Conservation (phyloP, 2,113 vertebrate species). For the Zosterops pallidus region DNA sequence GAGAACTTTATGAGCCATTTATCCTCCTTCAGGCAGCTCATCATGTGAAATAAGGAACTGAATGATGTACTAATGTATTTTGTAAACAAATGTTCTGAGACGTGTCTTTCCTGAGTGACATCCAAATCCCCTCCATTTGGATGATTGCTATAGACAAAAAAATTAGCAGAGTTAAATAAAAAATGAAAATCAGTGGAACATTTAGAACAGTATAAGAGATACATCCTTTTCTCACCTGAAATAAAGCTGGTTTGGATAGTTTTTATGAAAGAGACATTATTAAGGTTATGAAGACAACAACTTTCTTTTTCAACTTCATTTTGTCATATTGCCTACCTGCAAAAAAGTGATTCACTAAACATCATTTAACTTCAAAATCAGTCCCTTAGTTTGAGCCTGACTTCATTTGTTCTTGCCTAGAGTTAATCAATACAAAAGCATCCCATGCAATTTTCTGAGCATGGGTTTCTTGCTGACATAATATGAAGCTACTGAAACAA, state of each 20-base stretch:
- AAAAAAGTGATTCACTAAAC: background rate
- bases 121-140: background rate
- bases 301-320: background rate
- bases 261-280: background rate
- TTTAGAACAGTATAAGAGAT: background rate
- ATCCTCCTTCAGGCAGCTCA: constrained; percentile 21
- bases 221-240: background rate
- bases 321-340: background rate
- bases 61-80: background rate
- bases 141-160: background rate
- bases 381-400: background rate
- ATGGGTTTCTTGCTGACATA: background rate
- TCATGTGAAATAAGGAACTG: constrained; percentile 38
- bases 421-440: background rate
- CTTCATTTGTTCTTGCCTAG: background rate
- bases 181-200: background rate
- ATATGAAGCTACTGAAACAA: background rate
- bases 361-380: background rate
- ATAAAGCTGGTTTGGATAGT: background rate
- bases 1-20: constrained; percentile 56
- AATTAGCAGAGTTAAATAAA: background rate
- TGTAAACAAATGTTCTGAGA: constrained; percentile 28
- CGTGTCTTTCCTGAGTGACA: background rate
- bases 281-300: rapidly evolving
- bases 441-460: background rate